phyloP scores from a whole-genome alignment of 2,797 vertebrate genomes.

The Cossypha caffra region DNA sequence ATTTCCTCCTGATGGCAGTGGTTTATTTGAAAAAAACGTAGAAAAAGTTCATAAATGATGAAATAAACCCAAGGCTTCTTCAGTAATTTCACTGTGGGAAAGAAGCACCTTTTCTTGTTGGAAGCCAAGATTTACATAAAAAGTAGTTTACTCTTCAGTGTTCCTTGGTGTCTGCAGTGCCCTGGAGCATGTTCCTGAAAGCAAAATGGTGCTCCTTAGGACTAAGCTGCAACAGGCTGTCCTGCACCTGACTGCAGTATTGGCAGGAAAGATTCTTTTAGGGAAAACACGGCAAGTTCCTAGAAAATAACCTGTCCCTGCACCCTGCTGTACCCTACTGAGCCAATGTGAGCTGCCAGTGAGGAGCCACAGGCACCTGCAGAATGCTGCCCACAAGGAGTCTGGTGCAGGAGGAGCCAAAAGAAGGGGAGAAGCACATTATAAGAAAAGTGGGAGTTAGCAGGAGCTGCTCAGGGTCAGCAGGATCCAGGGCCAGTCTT shows the following conservation, averaged over 20 bases:
- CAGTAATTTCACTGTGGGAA: not conserved
- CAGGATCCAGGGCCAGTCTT: not conserved
- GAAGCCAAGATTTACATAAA: not conserved
- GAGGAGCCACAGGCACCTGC: not conserved
- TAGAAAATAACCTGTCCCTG: not conserved
- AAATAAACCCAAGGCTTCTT: not conserved
- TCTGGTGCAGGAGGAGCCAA: not conserved
- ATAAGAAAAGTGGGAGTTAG: not conserved
- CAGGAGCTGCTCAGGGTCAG: rapidly evolving
- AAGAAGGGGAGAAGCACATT: not conserved
- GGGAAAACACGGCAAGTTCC: rapidly evolving
- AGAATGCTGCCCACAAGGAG: not conserved
- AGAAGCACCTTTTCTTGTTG: not conserved
- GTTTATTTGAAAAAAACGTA: not conserved
- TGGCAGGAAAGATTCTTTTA: not conserved
- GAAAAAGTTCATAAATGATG: not conserved
- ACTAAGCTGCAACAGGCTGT: not conserved
- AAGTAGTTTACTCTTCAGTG: not conserved
- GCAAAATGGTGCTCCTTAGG: not conserved
- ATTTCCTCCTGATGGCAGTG: not conserved
- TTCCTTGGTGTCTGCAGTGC: not conserved
- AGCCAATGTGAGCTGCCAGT: not conserved
- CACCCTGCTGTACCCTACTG: rapidly evolving
- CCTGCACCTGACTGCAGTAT: not conserved
- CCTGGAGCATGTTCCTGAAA: not conserved